These are phyloP conservation scores for Trachops cirrhosus DNA, from an alignment of 2,797 vertebrate species.

Conservation along the genomic window DNA sequence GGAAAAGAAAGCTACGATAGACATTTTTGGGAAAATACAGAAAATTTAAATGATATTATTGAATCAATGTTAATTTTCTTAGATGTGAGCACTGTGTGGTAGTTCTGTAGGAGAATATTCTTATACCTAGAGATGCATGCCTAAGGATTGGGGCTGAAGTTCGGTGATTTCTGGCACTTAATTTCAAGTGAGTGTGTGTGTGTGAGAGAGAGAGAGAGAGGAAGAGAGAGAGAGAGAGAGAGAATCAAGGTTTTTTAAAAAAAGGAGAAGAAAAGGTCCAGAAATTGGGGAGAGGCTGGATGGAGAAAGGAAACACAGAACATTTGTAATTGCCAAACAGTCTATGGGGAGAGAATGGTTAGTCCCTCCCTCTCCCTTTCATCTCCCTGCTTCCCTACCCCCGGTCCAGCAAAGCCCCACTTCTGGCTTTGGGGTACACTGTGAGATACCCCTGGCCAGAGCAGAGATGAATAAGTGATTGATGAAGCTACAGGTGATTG, in stretches of 20 bases:
- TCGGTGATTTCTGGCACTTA: not conserved
- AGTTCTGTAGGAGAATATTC: not conserved
- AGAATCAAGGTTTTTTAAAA: not conserved
- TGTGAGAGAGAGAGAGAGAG: not conserved
- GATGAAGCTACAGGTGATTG: not conserved
- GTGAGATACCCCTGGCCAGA: not conserved
- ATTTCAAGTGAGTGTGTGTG: not conserved
- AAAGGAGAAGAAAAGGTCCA: not conserved
- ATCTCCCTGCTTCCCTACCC: not conserved
- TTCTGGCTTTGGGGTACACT: not conserved
- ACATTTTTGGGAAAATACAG: not conserved
- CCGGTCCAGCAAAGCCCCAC: not conserved
- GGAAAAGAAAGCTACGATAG: not conserved
- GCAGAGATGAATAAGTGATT: not conserved
- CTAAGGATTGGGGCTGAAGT: not conserved
- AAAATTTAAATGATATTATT: not conserved
- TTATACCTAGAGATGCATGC: not conserved
- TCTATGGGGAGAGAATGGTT: accelerated
- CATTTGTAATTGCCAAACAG: not conserved
- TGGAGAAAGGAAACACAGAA: not conserved
- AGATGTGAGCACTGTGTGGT: not conserved
- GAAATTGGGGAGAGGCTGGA: not conserved
- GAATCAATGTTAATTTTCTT: not conserved
- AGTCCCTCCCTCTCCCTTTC: no score
- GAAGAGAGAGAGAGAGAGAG: no score